Evolutionary conservation across 2,797 vertebrate genomes (phyloP).

Genomic region (Loris lydekkerianus): DNA sequence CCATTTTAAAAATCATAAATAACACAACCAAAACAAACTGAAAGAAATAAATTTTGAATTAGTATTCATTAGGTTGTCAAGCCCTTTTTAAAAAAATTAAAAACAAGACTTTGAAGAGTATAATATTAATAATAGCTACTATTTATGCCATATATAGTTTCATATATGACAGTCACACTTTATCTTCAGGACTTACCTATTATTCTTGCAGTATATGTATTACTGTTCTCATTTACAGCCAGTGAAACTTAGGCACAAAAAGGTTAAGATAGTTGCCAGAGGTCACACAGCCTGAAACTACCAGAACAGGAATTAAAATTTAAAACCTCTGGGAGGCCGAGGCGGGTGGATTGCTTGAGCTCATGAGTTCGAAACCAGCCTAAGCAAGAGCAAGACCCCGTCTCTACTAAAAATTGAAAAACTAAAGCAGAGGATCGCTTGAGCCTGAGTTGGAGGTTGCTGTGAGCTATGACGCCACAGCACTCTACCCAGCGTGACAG

Average conservation of each 20-base stretch:
- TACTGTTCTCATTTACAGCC: neutral
- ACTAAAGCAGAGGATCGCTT: too few species aligned
- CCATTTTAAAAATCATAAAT: neutral
- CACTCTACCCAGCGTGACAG: too few species aligned
- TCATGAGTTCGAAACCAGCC: too few species aligned
- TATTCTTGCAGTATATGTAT: neutral
- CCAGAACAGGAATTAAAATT: conserved; percentile 22
- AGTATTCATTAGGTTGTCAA: neutral
- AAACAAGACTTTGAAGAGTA: neutral
- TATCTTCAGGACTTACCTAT: neutral
- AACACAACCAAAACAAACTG: neutral
- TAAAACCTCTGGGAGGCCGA: neutral
- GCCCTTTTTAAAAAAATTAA: neutral
- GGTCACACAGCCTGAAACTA: neutral
- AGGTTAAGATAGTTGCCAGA: neutral
- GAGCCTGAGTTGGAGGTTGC: too few species aligned
- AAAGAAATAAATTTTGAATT: conserved; percentile 45
- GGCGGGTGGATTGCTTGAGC: too few species aligned
- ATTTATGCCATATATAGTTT: neutral
- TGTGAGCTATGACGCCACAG: too few species aligned
- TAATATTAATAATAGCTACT: neutral
- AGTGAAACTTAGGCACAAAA: neutral
- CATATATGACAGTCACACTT: neutral
- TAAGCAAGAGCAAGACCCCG: too few species aligned
- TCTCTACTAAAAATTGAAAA: too few species aligned